Evolutionary conservation across 1,140 invertebrate genomes (phyloP).

Genomic region (Stratiolaelaps scimitus): DNA sequence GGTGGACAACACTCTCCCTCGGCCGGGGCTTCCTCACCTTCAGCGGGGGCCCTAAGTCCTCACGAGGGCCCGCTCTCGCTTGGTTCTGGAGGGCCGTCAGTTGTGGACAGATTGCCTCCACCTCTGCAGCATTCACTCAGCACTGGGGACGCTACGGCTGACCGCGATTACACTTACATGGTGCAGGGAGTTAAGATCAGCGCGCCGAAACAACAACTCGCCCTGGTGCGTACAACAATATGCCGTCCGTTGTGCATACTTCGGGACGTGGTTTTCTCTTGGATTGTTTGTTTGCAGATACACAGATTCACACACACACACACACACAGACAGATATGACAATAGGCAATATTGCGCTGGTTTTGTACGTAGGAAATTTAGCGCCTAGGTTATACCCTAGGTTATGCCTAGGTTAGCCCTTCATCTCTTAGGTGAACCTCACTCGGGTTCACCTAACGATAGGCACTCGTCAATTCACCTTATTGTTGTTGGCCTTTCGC

Average conservation of each 20-base stretch:
- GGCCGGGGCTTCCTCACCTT: slow-evolving; percentile 2
- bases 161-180: slow-evolving; percentile 23
- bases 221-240: slow-evolving; percentile 51
- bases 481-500: too few species aligned
- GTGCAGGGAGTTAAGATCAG: slow-evolving; percentile 49
- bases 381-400: too few species aligned
- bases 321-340: too few species aligned
- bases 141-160: slow-evolving; percentile 6
- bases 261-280: slow-evolving; percentile 29
- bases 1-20: background rate
- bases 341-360: too few species aligned
- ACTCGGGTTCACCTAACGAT: slow-evolving; percentile 26
- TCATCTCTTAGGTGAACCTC: too few species aligned
- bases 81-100: slow-evolving; percentile 66
- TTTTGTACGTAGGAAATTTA: too few species aligned
- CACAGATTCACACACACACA: slow-evolving; percentile 28
- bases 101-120: slow-evolving; percentile 60
- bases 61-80: background rate
- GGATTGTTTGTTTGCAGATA: slow-evolving; percentile 28
- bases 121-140: slow-evolving; percentile 23
- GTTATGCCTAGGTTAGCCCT: too few species aligned
- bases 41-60: slow-evolving; percentile 11
- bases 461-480: background rate
- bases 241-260: slow-evolving; percentile 29
- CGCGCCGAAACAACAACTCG: slow-evolving; percentile 63